phyloP scores from a whole-genome alignment of 1,140 invertebrate species.

The Papilio glaucus region DNA sequence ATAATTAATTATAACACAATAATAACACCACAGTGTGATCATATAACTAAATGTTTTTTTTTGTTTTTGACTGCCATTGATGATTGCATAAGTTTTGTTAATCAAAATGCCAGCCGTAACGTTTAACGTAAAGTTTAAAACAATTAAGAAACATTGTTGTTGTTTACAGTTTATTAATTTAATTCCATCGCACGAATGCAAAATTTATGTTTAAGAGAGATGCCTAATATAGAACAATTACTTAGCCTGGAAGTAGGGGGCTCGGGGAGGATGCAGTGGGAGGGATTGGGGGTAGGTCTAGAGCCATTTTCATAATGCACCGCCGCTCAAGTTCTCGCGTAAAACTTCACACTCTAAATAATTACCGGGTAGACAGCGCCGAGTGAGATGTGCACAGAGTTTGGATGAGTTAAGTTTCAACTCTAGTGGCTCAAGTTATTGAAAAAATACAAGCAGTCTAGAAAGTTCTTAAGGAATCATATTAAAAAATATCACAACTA shows the following conservation, averaged over 20 bases:
- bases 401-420: slow-evolving; percentile 41
- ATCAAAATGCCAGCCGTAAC: not conserved
- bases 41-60: no score
- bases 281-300: slow-evolving; percentile 41
- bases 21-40: no score
- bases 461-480: not conserved
- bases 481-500: not conserved
- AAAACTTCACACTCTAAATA: slow-evolving; percentile 71
- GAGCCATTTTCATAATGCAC: slow-evolving; percentile 72
- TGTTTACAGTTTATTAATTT: not conserved
- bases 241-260: slow-evolving; percentile 55
- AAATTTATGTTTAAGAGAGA: slow-evolving; percentile 41
- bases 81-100: no score
- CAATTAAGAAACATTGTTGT: not conserved
- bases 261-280: slow-evolving; percentile 35
- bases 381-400: slow-evolving; percentile 45
- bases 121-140: not conserved
- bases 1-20: no score
- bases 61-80: no score
- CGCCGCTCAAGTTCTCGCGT: slow-evolving; percentile 45
- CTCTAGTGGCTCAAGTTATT: slow-evolving; percentile 11
- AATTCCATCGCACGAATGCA: slow-evolving; percentile 36
- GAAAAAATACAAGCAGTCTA: not conserved
- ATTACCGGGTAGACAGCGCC: slow-evolving; percentile 48
- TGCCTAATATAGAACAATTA: slow-evolving; percentile 68